phyloP scores from a whole-genome alignment of 2,888 invertebrate species.

The Phragmatobia fuliginosa region DNA sequence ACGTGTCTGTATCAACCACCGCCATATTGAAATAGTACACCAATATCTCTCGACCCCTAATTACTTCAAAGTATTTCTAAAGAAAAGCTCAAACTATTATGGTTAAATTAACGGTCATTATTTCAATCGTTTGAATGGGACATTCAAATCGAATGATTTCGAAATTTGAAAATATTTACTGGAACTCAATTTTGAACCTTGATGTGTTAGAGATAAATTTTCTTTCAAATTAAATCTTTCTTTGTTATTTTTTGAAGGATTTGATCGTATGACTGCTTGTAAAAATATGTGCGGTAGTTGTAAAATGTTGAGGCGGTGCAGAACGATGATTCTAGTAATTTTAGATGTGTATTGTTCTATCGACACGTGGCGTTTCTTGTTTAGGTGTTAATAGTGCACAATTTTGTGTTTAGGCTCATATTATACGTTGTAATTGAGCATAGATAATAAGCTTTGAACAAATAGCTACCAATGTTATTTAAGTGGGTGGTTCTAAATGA shows the following conservation, averaged over 20 bases:
- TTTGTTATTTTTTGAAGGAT: conserved; percentile 52
- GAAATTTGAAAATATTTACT: conserved; percentile 24
- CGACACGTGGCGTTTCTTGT: conserved; percentile 62
- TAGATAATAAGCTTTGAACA: conserved; percentile 11
- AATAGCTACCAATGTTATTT: conserved; percentile 6
- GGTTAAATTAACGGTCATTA: conserved; percentile 71
- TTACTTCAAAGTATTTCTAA: background rate
- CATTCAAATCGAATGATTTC: conserved; percentile 55
- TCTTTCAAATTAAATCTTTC: conserved; percentile 15
- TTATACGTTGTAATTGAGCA: conserved; percentile 23
- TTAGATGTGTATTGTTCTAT: conserved; percentile 67
- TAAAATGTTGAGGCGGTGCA: conserved; percentile 63
- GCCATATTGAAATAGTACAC: conserved; percentile 69
- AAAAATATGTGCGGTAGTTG: conserved; percentile 61
- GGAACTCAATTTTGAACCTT: conserved; percentile 21
- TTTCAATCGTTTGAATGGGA: conserved; percentile 77
- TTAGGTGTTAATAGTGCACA: conserved; percentile 65
- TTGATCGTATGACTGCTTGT: conserved; percentile 46
- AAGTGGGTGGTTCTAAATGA: background rate
- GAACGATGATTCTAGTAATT: conserved; percentile 64
- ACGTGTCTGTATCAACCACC: conserved; percentile 67
- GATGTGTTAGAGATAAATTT: conserved; percentile 16
- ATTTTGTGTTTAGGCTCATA: conserved; percentile 41
- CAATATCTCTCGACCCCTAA: conserved; percentile 44
- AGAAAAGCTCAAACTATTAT: conserved; percentile 35